These are phyloP conservation scores for Epinephelus malabaricus DNA, from an alignment of 2,797 vertebrate species.

Conservation along the genomic window DNA sequence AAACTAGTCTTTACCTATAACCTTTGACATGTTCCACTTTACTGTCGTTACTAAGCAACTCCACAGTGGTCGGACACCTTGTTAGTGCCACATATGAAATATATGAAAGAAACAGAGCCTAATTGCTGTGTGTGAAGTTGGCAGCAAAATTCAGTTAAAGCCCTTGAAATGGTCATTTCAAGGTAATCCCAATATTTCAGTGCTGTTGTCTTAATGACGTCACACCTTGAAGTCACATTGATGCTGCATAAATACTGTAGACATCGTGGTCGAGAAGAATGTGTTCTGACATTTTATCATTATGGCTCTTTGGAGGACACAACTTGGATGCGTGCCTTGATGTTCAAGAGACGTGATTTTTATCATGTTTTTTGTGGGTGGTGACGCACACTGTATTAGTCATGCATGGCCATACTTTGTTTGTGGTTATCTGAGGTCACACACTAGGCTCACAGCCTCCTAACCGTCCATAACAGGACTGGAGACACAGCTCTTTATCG, in stretches of 20 bases:
- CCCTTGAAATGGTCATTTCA: slow-evolving; percentile 37
- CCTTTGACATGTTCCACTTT: too few relatives aligned
- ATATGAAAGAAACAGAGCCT: not conserved
- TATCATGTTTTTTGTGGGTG: slow-evolving; percentile 30
- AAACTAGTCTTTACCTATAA: too few relatives aligned
- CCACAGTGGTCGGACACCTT: not conserved
- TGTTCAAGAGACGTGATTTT: slow-evolving; percentile 37
- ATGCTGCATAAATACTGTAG: slow-evolving; percentile 6
- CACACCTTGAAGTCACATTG: slow-evolving; percentile 42
- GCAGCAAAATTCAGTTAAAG: slow-evolving; percentile 6
- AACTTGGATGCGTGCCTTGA: slow-evolving; percentile 16
- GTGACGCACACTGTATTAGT: slow-evolving; percentile 49
- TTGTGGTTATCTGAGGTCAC: slow-evolving; percentile 68
- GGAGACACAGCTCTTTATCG: slow-evolving; percentile 61
- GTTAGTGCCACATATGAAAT: not conserved
- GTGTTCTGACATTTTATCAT: slow-evolving; percentile 29
- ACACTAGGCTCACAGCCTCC: slow-evolving; percentile 51
- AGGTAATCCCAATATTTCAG: slow-evolving; percentile 41
- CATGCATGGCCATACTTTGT: slow-evolving; percentile 60
- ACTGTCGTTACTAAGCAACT: too few relatives aligned
- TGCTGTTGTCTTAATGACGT: slow-evolving; percentile 6
- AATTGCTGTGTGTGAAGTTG: not conserved
- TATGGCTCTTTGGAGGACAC: slow-evolving; percentile 32
- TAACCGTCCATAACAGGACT: slow-evolving; percentile 57
- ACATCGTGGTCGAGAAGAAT: not conserved